Conservation (phyloP, 2,113 vertebrate species). For the Phylloscopus whistleri region DNA sequence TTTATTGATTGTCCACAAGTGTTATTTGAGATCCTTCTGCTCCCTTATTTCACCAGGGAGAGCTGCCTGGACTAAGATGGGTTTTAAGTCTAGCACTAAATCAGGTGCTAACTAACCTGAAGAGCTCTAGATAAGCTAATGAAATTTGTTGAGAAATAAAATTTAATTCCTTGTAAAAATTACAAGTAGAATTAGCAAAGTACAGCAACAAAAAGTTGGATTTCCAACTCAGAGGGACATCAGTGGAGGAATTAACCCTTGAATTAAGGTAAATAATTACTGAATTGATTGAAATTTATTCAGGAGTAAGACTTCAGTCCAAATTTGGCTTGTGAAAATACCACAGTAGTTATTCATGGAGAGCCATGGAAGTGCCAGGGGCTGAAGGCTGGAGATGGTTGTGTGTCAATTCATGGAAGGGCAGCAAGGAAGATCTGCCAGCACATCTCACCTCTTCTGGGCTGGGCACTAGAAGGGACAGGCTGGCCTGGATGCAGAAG, state of each 20-base stretch:
- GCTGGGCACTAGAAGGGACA: background rate
- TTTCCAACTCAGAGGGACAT: background rate
- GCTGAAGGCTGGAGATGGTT: background rate
- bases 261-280: background rate
- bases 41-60: background rate
- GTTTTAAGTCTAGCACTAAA: background rate
- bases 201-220: background rate
- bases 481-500: background rate
- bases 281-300: background rate
- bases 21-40: background rate
- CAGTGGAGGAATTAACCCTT: background rate
- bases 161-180: background rate
- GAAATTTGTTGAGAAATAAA: background rate
- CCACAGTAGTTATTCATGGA: accelerated
- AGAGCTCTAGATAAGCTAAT: background rate
- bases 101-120: background rate
- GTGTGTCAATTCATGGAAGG: background rate
- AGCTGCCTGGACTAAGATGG: background rate
- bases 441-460: background rate
- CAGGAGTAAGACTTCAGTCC: background rate
- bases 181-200: background rate
- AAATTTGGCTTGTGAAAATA: background rate
- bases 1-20: accelerated
- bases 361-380: background rate
- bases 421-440: background rate